Evolutionary conservation across 1,140 invertebrate species (phyloP).

Genomic region (Uloborus diversus): DNA sequence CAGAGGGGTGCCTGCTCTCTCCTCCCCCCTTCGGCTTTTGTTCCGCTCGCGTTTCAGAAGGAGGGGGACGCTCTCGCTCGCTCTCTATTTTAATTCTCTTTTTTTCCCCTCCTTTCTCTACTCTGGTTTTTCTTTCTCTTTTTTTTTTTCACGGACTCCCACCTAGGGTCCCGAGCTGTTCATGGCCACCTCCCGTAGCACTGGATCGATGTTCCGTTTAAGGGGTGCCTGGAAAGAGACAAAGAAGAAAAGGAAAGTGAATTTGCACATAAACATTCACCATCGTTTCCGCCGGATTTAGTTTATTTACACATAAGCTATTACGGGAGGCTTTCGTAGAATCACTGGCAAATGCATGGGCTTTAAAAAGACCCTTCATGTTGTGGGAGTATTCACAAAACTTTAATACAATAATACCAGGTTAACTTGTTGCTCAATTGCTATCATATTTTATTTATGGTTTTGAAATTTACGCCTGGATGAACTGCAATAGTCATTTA

Average conservation of each 20-base stretch:
- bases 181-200: neutral
- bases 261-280: no score
- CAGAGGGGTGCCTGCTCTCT: neutral
- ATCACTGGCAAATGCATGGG: no score
- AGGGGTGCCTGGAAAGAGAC: constrained; percentile 3
- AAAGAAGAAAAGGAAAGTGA: neutral
- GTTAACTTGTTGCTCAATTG: no score
- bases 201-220: neutral
- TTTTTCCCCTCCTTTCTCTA: neutral
- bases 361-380: no score
- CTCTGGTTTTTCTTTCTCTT: neutral
- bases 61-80: neutral
- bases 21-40: constrained; percentile 15
- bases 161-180: neutral
- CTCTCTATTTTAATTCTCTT: neutral
- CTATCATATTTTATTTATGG: no score
- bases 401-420: no score
- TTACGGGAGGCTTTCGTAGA: no score
- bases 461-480: no score
- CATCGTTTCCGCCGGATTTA: no score
- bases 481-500: no score
- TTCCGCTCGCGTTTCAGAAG: constrained; percentile 7
- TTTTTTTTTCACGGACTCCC: neutral
- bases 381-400: no score
- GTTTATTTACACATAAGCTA: no score